Conservation (phyloP, 2,888 invertebrate genomes). For the Biston betularia region DNA sequence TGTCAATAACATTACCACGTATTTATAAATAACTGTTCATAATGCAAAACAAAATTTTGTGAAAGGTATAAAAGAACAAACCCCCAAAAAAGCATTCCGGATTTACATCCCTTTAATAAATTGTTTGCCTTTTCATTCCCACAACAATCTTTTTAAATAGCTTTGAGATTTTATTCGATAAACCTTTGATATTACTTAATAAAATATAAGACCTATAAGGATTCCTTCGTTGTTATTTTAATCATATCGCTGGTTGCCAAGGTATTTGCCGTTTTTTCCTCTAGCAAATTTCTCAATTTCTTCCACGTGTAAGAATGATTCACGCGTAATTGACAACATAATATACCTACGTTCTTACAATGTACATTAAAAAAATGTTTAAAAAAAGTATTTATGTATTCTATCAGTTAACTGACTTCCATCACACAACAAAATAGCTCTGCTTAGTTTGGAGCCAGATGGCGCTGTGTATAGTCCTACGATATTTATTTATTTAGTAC, state of each 20-base stretch:
- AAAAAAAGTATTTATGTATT: too few species aligned
- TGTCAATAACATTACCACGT: too few species aligned
- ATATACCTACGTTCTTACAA: too few species aligned
- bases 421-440: too few species aligned
- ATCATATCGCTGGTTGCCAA: not conserved
- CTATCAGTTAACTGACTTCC: too few species aligned
- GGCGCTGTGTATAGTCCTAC: too few species aligned
- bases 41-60: not conserved
- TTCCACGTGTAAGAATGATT: too few species aligned
- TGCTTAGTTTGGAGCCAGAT: too few species aligned
- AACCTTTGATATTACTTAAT: constrained; percentile 16
- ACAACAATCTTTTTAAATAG: not conserved
- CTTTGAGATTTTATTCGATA: constrained; percentile 6
- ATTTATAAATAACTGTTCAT: too few species aligned
- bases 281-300: not conserved
- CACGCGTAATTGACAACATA: too few species aligned
- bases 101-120: constrained; percentile 5
- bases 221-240: constrained; percentile 3
- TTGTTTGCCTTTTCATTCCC: constrained; percentile 2
- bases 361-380: too few species aligned
- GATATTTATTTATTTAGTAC: too few species aligned
- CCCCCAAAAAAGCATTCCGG: not conserved
- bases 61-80: not conserved
- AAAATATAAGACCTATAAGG: constrained; percentile 4
- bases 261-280: constrained; percentile 7